Evolutionary conservation across 2,888 invertebrate genomes (phyloP).

Genomic region (Strigamia crassipes): DNA sequence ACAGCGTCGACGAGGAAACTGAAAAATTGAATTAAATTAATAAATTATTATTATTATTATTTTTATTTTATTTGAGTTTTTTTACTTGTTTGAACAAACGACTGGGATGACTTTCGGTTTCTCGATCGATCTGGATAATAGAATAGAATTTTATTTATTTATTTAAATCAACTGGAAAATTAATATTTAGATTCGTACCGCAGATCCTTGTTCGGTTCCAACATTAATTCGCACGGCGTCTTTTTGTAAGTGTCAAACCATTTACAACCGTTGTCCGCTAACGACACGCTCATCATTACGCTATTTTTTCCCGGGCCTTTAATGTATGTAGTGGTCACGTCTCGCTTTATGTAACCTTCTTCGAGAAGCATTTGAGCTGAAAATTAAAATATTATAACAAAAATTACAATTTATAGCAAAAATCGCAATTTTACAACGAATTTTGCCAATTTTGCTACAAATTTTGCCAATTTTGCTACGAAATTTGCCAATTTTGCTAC

Average conservation of each 20-base stretch:
- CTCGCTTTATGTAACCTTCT: neutral
- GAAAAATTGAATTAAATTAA: too few species aligned
- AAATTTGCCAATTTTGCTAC: too few species aligned
- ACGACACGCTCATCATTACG: neutral
- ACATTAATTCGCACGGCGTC: neutral
- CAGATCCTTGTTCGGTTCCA: neutral
- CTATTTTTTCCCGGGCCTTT: neutral
- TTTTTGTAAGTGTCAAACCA: neutral
- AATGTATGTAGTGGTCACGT: neutral
- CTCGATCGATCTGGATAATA: too few species aligned
- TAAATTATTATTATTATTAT: too few species aligned
- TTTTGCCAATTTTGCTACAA: too few species aligned
- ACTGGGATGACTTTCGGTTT: neutral
- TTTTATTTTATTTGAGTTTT: too few species aligned
- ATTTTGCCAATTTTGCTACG: too few species aligned
- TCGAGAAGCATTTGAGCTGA: neutral
- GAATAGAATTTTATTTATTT: too few species aligned
- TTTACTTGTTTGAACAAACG: neutral
- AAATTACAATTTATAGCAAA: too few species aligned
- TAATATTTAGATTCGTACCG: neutral
- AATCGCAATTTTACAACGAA: too few species aligned
- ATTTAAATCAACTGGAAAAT: too few species aligned
- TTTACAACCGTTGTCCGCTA: neutral
- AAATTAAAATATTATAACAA: neutral
- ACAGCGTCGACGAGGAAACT: neutral